Conservation (phyloP, 2,797 vertebrate species). For the Valencia hispanica region DNA sequence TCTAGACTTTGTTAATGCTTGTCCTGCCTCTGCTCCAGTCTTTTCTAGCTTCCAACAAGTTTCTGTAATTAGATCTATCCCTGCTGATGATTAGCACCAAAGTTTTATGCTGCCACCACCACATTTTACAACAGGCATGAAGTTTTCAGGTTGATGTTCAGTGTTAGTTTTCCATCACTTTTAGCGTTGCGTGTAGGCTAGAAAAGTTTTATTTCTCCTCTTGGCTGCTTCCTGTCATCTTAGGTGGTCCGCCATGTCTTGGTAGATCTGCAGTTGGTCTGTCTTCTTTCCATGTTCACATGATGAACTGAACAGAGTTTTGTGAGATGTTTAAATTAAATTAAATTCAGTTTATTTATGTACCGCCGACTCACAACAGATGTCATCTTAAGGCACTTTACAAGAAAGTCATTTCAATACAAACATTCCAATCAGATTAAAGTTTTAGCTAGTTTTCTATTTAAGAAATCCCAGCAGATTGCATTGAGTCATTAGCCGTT, state of each 20-base stretch:
- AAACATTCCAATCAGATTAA: too few relatives aligned
- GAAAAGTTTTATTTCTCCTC: neutral
- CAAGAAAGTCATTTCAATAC: too few relatives aligned
- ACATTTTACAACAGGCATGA: neutral
- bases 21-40: too few relatives aligned
- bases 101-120: neutral
- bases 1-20: too few relatives aligned
- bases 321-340: neutral
- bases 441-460: too few relatives aligned
- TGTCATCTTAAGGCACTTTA: too few relatives aligned
- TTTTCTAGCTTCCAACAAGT: too few relatives aligned
- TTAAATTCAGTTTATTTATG: too few relatives aligned
- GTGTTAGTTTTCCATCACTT: neutral
- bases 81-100: neutral
- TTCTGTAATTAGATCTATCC: too few relatives aligned
- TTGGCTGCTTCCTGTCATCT: neutral
- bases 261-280: neutral
- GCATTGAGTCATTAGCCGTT: too few relatives aligned
- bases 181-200: neutral
- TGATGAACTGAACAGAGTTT: neutral
- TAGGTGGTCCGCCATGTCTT: neutral
- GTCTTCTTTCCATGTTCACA: neutral
- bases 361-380: too few relatives aligned
- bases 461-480: too few relatives aligned
- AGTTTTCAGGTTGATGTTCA: neutral